These are phyloP conservation scores for Rhodophaea formosa DNA, from an alignment of 2,888 invertebrate species.

Conservation along the genomic window DNA sequence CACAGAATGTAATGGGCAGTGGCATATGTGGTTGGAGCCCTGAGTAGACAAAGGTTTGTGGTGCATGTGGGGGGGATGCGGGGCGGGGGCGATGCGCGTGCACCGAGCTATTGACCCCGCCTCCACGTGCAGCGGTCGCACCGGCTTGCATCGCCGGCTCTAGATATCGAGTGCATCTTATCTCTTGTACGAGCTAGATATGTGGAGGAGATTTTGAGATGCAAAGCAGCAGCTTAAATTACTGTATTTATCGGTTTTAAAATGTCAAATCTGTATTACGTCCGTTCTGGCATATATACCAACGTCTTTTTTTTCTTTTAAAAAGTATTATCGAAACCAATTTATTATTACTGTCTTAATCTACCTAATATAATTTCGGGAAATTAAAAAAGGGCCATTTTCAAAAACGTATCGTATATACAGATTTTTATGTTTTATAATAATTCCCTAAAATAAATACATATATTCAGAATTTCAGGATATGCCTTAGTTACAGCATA, in stretches of 20 bases:
- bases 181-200: neutral
- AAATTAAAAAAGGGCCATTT: too few relatives aligned
- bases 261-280: too few relatives aligned
- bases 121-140: conserved; percentile 50
- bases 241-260: too few relatives aligned
- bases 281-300: too few relatives aligned
- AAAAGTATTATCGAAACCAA: too few relatives aligned
- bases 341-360: too few relatives aligned
- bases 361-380: too few relatives aligned
- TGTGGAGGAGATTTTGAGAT: neutral
- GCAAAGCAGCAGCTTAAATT: neutral
- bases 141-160: conserved; percentile 26
- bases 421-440: too few relatives aligned
- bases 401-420: too few relatives aligned
- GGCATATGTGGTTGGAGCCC: conserved; percentile 15
- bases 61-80: conserved; percentile 32
- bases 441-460: neutral
- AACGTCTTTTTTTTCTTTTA: too few relatives aligned
- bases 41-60: conserved; percentile 38
- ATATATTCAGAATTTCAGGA: too few relatives aligned
- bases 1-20: conserved; percentile 13
- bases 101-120: conserved; percentile 64
- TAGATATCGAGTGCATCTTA: conserved; percentile 17
- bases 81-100: conserved; percentile 40
- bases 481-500: neutral